Conservation (phyloP, 2,888 invertebrate genomes). For the Daptonema setosum region DNA sequence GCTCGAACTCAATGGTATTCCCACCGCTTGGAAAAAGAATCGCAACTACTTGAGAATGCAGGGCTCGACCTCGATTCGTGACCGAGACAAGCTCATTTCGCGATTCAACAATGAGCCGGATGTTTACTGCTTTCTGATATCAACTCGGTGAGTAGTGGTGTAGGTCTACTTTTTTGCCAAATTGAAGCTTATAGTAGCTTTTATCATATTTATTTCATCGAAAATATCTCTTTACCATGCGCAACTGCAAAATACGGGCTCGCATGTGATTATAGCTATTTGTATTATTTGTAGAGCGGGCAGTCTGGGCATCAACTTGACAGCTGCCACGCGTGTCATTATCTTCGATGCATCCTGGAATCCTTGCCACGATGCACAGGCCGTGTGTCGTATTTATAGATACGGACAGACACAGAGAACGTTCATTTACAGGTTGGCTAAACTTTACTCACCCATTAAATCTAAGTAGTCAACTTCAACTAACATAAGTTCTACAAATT, state of each 20-base stretch:
- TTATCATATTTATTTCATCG: no score
- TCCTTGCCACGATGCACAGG: constrained; percentile 69
- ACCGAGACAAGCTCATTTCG: constrained; percentile 81
- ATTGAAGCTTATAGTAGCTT: neutral
- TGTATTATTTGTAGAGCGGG: constrained; percentile 14
- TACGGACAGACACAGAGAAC: constrained; percentile 71
- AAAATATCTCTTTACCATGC: no score
- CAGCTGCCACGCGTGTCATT: constrained; percentile 86
- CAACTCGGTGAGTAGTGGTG: constrained; percentile 40
- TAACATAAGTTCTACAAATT: no score
- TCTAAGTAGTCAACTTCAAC: no score
- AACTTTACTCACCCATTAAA: no score
- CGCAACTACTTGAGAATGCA: constrained; percentile 75
- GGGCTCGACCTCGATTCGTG: constrained; percentile 77
- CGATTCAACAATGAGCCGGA: constrained; percentile 73
- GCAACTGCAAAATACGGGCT: no score
- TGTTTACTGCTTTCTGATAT: constrained; percentile 74
- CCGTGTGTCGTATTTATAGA: constrained; percentile 61
- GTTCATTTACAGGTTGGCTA: no score
- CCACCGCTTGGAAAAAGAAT: constrained; percentile 59
- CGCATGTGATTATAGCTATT: no score
- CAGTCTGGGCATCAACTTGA: constrained; percentile 63
- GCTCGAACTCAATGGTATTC: constrained; percentile 15
- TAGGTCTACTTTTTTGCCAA: neutral
- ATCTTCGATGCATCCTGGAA: constrained; percentile 98